phyloP scores from a whole-genome alignment of 2,888 invertebrate genomes.

The Platycheirus rosarum region DNA sequence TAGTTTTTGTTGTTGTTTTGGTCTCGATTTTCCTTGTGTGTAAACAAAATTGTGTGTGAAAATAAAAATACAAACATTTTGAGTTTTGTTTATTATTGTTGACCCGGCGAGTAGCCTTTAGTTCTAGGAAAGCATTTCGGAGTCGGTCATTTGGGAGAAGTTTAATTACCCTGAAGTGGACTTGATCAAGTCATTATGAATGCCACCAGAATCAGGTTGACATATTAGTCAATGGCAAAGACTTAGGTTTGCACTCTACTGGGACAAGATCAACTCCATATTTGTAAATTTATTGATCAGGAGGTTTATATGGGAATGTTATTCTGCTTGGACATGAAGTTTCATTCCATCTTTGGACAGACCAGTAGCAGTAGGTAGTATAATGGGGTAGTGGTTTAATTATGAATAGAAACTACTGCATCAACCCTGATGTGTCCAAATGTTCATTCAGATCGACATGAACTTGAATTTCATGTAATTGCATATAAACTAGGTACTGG shows the following conservation, averaged over 20 bases:
- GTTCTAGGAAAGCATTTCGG: slow-evolving; percentile 48
- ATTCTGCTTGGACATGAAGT: slow-evolving; percentile 36
- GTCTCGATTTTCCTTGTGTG: slow-evolving; percentile 12
- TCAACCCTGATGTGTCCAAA: slow-evolving; percentile 56
- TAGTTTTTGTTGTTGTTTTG: slow-evolving; percentile 29
- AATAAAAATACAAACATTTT: slow-evolving; percentile 15
- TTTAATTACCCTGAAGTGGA: slow-evolving; percentile 40
- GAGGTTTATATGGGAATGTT: slow-evolving; percentile 45
- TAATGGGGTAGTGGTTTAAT: slow-evolving; percentile 3
- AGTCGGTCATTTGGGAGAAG: background rate
- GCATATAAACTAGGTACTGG: background rate
- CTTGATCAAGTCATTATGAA: slow-evolving; percentile 8
- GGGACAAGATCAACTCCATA: slow-evolving; percentile 66
- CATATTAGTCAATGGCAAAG: slow-evolving; percentile 7
- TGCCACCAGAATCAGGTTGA: slow-evolving; percentile 16
- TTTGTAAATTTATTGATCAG: slow-evolving; percentile 11
- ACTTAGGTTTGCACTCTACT: slow-evolving; percentile 6
- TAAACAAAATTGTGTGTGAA: slow-evolving; percentile 38
- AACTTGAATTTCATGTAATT: slow-evolving; percentile 42
- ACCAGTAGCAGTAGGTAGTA: slow-evolving; percentile 42
- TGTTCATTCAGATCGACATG: slow-evolving; percentile 42
- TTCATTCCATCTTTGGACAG: slow-evolving; percentile 60
- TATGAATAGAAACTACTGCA: background rate
- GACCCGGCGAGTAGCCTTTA: slow-evolving; percentile 49
- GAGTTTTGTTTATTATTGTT: slow-evolving; percentile 17